These are phyloP conservation scores for Macrochelys suwanniensis DNA, from an alignment of 2,797 vertebrate species.

Conservation along the genomic window DNA sequence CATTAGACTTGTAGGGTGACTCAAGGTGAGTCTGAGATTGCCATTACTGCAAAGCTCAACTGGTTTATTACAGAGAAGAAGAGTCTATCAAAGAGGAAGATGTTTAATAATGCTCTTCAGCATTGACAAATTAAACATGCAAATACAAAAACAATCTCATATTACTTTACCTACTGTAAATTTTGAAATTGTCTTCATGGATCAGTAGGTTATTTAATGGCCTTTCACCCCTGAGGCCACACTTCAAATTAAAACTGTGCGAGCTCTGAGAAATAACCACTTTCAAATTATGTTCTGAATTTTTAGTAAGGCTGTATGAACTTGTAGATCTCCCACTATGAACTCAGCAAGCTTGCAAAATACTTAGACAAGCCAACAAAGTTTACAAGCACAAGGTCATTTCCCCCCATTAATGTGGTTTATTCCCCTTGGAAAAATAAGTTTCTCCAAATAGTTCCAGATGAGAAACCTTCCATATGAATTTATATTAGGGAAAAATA, in stretches of 20 bases:
- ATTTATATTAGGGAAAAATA: not conserved
- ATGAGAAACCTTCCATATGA: not conserved
- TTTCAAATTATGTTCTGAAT: slow-evolving; percentile 70
- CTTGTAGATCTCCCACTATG: slow-evolving; percentile 9
- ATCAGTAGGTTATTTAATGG: slow-evolving; percentile 72
- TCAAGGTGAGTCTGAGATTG: slow-evolving; percentile 11
- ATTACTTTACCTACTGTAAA: slow-evolving; percentile 61
- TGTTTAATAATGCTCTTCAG: slow-evolving; percentile 56
- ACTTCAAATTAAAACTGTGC: slow-evolving; percentile 70
- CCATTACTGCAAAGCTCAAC: not conserved
- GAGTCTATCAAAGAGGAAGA: slow-evolving; percentile 43
- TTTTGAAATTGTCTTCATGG: slow-evolving; percentile 72
- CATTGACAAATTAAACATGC: slow-evolving; percentile 68
- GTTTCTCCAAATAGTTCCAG: not conserved
- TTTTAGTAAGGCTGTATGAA: slow-evolving; percentile 53
- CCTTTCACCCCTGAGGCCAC: slow-evolving; percentile 65
- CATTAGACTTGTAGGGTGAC: not conserved
- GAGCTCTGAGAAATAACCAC: slow-evolving; percentile 66
- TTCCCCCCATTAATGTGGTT: not conserved
- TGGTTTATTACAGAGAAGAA: slow-evolving; percentile 13
- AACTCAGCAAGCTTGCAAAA: slow-evolving; percentile 22
- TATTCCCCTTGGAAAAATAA: not conserved
- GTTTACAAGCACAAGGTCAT: not conserved
- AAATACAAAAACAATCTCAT: slow-evolving; percentile 59
- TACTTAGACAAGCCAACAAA: not conserved